phyloP scores from a whole-genome alignment of 2,113 vertebrate species.

The Burhinus bistriatus region DNA sequence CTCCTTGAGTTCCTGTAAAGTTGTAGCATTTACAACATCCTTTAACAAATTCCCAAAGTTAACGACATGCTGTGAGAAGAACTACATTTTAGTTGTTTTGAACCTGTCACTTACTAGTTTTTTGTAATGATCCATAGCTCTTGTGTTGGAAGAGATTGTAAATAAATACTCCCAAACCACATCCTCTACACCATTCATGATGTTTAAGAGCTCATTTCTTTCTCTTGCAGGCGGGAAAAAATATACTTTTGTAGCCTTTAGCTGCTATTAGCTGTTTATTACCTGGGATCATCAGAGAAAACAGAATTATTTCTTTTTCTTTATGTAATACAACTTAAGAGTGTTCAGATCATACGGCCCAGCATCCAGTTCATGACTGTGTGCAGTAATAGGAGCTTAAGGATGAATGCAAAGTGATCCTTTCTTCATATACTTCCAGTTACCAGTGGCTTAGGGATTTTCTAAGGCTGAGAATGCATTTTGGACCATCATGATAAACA shows the following conservation, averaged over 20 bases:
- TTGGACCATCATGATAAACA: not conserved
- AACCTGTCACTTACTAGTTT: not conserved
- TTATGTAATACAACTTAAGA: not conserved
- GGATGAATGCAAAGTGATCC: not conserved
- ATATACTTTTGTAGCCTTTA: not conserved
- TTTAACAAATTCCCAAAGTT: not conserved
- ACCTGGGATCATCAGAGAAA: not conserved
- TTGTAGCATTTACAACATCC: not conserved
- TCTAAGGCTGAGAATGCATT: not conserved
- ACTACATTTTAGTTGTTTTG: not conserved
- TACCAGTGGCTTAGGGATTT: not conserved
- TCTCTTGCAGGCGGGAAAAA: not conserved
- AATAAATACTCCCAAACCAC: not conserved
- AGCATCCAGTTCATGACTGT: not conserved
- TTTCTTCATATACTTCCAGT: not conserved
- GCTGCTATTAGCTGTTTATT: not conserved
- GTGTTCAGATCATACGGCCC: not conserved
- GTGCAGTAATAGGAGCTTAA: not conserved
- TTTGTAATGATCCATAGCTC: not conserved
- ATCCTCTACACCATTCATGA: not conserved
- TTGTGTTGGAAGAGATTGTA: not conserved
- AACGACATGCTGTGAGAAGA: not conserved
- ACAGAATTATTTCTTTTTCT: not conserved
- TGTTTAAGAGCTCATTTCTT: not conserved
- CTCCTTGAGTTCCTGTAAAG: not conserved